These are phyloP conservation scores for Drosophila helvetica DNA, from an alignment of 2,888 invertebrate genomes.

Conservation along the genomic window DNA sequence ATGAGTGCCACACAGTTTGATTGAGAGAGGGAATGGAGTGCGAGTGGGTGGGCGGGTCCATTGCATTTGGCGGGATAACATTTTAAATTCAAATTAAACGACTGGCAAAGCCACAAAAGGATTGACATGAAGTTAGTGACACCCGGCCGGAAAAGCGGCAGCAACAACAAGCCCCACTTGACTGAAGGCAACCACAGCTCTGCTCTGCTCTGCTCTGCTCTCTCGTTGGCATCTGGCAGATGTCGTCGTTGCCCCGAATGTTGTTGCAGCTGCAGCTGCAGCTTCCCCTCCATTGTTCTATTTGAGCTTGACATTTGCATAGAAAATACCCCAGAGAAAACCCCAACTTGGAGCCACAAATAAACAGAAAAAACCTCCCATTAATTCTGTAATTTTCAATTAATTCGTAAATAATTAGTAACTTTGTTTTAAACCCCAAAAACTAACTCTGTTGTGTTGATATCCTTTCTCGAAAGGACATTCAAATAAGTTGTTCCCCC, in stretches of 20 bases:
- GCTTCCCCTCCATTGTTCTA: constrained; percentile 58
- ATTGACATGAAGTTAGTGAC: constrained; percentile 78
- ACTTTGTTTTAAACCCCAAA: constrained; percentile 18
- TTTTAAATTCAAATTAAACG: constrained; percentile 80
- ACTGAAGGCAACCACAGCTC: constrained; percentile 65
- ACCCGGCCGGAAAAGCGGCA: constrained; percentile 36
- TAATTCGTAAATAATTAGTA: constrained; percentile 69
- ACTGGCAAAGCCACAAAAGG: constrained; percentile 79
- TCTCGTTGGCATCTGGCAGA: constrained; percentile 42
- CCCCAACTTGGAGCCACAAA: constrained; percentile 10
- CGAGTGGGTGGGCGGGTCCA: constrained; percentile 18
- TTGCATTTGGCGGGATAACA: constrained; percentile 59
- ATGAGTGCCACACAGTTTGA: constrained; percentile 46
- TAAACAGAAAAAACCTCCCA: constrained; percentile 16
- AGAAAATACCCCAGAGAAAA: constrained; percentile 28
- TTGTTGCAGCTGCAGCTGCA: constrained; percentile 36
- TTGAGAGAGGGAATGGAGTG: not conserved
- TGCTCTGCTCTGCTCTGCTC: constrained; percentile 17
- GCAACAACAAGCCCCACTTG: constrained; percentile 35
- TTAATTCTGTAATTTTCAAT: constrained; percentile 67
- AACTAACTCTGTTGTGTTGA: not conserved
- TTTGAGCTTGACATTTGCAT: constrained; percentile 70
- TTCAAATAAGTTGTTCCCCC: constrained; percentile 9
- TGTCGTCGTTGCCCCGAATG: constrained; percentile 37
- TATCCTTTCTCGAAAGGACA: not conserved